Conservation (phyloP, 2,888 invertebrate genomes). For the Cartodere bifasciata region DNA sequence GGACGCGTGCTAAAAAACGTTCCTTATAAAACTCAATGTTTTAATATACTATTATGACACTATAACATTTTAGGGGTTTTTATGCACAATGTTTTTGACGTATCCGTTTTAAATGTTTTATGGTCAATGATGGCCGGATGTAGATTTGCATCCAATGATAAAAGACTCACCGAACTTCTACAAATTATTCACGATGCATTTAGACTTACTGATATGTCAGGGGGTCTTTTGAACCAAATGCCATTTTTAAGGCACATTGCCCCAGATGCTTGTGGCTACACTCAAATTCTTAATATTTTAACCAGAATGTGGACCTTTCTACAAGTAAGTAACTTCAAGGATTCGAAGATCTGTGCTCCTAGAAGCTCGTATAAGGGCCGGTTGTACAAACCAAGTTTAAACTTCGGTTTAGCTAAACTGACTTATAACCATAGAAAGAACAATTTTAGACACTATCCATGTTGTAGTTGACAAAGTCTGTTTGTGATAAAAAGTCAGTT, state of each 20-base stretch:
- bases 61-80: too few species aligned
- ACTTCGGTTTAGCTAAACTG: too few species aligned
- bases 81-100: slow-evolving; percentile 37
- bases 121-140: slow-evolving; percentile 59
- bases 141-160: slow-evolving; percentile 48
- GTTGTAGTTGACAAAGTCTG: too few species aligned
- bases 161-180: slow-evolving; percentile 41
- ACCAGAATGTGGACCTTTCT: slow-evolving; percentile 43
- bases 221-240: slow-evolving; percentile 54
- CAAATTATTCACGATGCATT: slow-evolving; percentile 50
- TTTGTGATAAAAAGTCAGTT: too few species aligned
- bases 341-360: too few species aligned
- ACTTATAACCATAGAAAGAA: too few species aligned
- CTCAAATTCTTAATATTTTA: slow-evolving; percentile 39
- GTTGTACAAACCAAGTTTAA: too few species aligned
- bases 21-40: too few species aligned
- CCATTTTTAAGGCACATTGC: slow-evolving; percentile 54
- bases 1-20: too few species aligned
- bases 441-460: too few species aligned
- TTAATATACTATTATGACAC: too few species aligned
- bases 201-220: slow-evolving; percentile 48
- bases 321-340: slow-evolving; percentile 33
- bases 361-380: too few species aligned
- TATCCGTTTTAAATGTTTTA: slow-evolving; percentile 52
- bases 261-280: slow-evolving; percentile 50